Evolutionary conservation across 2,888 invertebrate species (phyloP).

Genomic region (Oscheius sp.): DNA sequence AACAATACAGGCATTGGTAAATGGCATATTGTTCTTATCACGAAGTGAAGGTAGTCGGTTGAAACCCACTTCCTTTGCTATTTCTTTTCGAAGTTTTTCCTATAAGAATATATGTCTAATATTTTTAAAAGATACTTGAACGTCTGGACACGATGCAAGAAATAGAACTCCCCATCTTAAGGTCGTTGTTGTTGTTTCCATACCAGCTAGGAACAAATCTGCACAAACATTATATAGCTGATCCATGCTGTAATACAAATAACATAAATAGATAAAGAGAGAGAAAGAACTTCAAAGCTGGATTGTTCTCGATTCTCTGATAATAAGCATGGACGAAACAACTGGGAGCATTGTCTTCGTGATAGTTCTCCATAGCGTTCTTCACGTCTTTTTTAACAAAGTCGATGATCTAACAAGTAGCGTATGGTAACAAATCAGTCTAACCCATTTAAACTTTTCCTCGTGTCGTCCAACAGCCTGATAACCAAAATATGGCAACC

Average conservation of each 20-base stretch:
- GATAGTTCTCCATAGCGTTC: constrained; percentile 37
- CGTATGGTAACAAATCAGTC: no score
- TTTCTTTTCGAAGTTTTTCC: constrained; percentile 18
- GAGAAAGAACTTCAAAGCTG: not conserved
- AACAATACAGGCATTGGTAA: constrained; percentile 36
- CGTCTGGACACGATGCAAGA: constrained; percentile 41
- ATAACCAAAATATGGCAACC: constrained; percentile 39
- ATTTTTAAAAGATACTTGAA: constrained; percentile 33
- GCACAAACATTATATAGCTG: constrained; percentile 23
- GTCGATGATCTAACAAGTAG: constrained; percentile 28
- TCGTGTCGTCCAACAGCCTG: constrained; percentile 17
- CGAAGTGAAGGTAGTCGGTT: constrained; percentile 28
- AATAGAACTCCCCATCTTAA: constrained; percentile 46
- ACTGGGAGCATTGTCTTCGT: constrained; percentile 35
- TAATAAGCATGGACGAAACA: constrained; percentile 48
- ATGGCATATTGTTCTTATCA: constrained; percentile 39
- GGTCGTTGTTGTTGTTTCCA: constrained; percentile 52
- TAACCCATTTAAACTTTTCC: constrained; percentile 2
- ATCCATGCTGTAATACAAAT: constrained; percentile 11
- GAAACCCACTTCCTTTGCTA: not conserved
- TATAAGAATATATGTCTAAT: not conserved
- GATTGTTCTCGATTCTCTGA: constrained; percentile 28
- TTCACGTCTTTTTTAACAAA: constrained; percentile 41
- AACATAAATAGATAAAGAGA: not conserved
- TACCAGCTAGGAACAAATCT: constrained; percentile 58